Evolutionary conservation across 2,888 invertebrate species (phyloP).

Genomic region (Quadriops clusia): DNA sequence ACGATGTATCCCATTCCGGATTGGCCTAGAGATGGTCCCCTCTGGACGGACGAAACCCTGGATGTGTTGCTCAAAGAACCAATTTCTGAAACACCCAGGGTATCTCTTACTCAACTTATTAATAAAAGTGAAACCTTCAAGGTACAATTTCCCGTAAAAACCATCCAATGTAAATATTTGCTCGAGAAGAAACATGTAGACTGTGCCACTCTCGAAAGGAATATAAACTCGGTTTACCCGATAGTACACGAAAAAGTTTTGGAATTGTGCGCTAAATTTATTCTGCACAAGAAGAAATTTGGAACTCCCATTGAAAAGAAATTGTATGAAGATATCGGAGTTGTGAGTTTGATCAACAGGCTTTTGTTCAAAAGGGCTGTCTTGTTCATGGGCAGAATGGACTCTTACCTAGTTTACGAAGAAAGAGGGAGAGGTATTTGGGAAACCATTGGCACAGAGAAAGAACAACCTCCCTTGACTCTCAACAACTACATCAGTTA

Average conservation of each 20-base stretch:
- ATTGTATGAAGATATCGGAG: conserved; percentile 35
- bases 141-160: conserved; percentile 32
- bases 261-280: conserved; percentile 48
- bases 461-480: conserved; percentile 37
- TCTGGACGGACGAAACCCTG: conserved; percentile 9
- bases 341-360: conserved; percentile 41
- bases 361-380: conserved; percentile 42
- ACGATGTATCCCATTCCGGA: conserved; percentile 10
- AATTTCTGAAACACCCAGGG: background rate
- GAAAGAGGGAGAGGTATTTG: conserved; percentile 39
- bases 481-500: conserved; percentile 43
- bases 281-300: conserved; percentile 45
- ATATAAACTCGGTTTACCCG: conserved; percentile 51
- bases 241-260: conserved; percentile 55
- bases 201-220: conserved; percentile 25
- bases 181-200: conserved; percentile 16
- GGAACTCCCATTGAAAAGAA: conserved; percentile 24
- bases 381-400: conserved; percentile 31
- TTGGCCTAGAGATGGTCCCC: conserved; percentile 9
- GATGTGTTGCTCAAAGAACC: conserved; percentile 5
- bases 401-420: conserved; percentile 28
- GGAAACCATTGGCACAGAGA: conserved; percentile 40
- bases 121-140: conserved; percentile 33
- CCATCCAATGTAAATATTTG: conserved; percentile 25
- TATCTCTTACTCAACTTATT: conserved; percentile 24